These are phyloP conservation scores for Ctenicera cuprea DNA, from an alignment of 2,888 invertebrate species.

Conservation along the genomic window DNA sequence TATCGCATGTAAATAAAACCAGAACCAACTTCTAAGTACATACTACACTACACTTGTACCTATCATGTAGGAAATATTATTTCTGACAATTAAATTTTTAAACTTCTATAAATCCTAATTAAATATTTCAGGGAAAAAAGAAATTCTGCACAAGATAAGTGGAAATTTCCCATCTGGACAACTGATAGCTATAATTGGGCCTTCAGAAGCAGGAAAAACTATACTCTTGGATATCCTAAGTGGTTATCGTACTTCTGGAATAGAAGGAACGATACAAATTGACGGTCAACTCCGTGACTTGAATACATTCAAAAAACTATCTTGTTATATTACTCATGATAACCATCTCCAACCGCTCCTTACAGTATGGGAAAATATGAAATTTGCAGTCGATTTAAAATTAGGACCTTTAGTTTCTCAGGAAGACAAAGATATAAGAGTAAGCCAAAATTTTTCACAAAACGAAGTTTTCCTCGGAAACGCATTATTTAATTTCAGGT, in stretches of 20 bases:
- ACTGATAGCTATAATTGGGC: conserved; percentile 41
- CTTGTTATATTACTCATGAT: conserved; percentile 43
- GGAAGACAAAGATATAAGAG: conserved; percentile 81
- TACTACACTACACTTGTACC: neutral
- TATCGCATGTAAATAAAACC: neutral
- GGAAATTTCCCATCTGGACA: conserved; percentile 39
- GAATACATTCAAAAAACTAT: conserved; percentile 35
- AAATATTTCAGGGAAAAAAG: conserved; percentile 35
- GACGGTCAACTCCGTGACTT: conserved; percentile 21
- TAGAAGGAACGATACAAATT: conserved; percentile 25
- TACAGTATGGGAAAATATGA: conserved; percentile 90
- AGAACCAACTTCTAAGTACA: neutral
- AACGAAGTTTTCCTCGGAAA: neutral
- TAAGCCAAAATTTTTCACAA: conserved; percentile 8
- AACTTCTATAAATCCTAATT: neutral
- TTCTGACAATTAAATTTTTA: no score
- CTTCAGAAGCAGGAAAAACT: conserved; percentile 46
- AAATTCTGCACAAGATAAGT: conserved; percentile 35
- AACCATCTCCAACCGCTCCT: conserved; percentile 66
- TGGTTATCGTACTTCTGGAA: conserved; percentile 28
- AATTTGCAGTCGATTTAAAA: conserved; percentile 90
- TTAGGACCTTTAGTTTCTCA: conserved; percentile 80
- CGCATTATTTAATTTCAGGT: conserved; percentile 78
- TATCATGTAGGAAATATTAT: neutral
- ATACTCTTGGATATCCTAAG: conserved; percentile 39